Evolutionary conservation across 1,140 invertebrate genomes (phyloP), one percentile per base, ranked within the genome.

Genomic region (Myzus persicae): DNA sequence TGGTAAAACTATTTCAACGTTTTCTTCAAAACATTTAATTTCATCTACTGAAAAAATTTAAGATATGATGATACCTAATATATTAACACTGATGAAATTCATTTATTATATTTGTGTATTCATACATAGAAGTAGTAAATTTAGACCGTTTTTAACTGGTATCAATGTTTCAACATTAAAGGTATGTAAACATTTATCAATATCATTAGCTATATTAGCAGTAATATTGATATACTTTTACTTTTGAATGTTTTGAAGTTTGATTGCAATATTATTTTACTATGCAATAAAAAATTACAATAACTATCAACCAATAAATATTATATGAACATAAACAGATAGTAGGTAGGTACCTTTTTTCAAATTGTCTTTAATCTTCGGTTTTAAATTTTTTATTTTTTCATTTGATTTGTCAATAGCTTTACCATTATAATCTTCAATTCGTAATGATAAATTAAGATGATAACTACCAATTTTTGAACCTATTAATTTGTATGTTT

Each of bases 401-500:
- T 85, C 84, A 2, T 36, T 26, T 42, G 2, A 48, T 22, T 14
- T 40, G 31, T 93, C 48, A n/a, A 1, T 42, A 85, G 36, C 14
- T 5, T 85, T 54, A n/a, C 9, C n/a, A 93, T 42, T 85, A 26
- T 18, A 26, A 93, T 93, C 91, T 54, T 93, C 91, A 84, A 93
- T 85, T 85, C 81, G 81, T n/a, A 93, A 85, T 40, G 91, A 93
- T 26, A 93, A 18, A 38, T 82, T 93, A 38, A 93, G 11, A 38
- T 54, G 18, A 31, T 93, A 93, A 84, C 40, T 85, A 54, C 81
- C 46, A n/a, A 4, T 85, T 93, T 93, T 93, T 31, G 91, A 51
- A 51, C 91, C 91, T n/a, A 93, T 93, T 85, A 93, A 42, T 84
- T 85, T 93, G 38, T 84, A 93, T 24, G 76, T 7, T 51, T 42